Evolutionary conservation across 1,140 invertebrate species (phyloP).

Genomic region (Antheraea pernyi): DNA sequence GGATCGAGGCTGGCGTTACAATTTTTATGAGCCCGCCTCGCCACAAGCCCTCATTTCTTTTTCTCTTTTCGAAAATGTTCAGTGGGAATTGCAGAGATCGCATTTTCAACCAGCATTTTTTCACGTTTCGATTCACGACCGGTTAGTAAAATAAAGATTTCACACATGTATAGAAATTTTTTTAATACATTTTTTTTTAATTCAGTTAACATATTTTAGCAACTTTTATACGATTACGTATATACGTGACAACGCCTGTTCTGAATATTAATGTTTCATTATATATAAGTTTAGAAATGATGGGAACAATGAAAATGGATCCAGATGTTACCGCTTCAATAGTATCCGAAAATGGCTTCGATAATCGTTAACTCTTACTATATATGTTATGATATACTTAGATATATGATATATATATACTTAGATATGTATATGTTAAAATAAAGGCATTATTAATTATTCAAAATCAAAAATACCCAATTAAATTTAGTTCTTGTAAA

Average conservation of each 20-base stretch:
- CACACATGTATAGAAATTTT: conserved; percentile 34
- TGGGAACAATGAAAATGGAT: neutral
- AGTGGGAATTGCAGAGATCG: conserved; percentile 50
- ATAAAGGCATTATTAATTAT: no score
- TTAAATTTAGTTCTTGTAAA: no score
- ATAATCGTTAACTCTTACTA: neutral
- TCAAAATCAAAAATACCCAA: no score
- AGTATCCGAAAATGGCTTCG: neutral
- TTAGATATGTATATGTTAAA: no score
- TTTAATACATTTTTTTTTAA: neutral
- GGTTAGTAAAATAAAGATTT: conserved; percentile 52
- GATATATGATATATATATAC: no score
- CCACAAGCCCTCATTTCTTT: conserved; percentile 35
- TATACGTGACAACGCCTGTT: neutral
- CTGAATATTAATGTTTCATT: neutral
- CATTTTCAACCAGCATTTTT: conserved; percentile 57
- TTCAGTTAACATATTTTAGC: neutral
- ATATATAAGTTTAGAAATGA: neutral
- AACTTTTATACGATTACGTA: neutral
- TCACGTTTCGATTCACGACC: conserved; percentile 37
- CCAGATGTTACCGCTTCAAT: neutral
- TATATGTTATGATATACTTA: no score
- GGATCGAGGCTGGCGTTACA: conserved; percentile 41
- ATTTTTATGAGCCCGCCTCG: conserved; percentile 61
- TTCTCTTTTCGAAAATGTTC: conserved; percentile 45